A percentile compares a stretch with the other conserved stretches of the same genome.
phyloP scores from a whole-genome alignment of 2,113 vertebrate genomes.

The Corythornis vintsioides region DNA sequence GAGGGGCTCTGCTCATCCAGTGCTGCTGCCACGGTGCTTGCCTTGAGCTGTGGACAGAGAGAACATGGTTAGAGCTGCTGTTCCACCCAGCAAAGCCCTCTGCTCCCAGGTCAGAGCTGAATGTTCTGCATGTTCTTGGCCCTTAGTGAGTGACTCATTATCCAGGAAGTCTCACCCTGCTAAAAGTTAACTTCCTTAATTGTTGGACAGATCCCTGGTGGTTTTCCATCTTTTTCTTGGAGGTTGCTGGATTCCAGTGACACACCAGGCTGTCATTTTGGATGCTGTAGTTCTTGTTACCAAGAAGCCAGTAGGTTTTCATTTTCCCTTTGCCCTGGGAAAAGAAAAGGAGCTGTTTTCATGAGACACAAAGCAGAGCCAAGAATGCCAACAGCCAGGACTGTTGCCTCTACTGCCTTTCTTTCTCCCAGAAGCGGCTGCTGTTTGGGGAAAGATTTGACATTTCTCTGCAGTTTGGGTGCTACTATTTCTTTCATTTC shows the following conservation, averaged over 20 bases:
- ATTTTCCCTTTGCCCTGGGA: slow-evolving; percentile 88
- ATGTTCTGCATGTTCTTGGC: background rate
- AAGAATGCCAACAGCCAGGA: background rate
- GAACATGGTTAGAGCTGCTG: background rate
- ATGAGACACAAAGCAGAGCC: background rate
- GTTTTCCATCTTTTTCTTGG: slow-evolving; percentile 71
- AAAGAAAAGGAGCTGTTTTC: background rate
- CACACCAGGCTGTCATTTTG: slow-evolving; percentile 93
- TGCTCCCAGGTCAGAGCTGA: background rate
- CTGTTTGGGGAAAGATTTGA: background rate
- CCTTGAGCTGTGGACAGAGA: background rate
- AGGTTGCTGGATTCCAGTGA: slow-evolving; percentile 83
- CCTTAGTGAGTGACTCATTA: accelerated
- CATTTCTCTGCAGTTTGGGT: background rate
- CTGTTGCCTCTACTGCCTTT: background rate
- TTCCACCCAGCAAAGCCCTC: background rate
- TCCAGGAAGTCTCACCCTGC: background rate
- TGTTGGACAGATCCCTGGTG: slow-evolving; percentile 71
- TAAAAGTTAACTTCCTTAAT: slow-evolving; percentile 47
- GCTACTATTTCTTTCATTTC: background rate
- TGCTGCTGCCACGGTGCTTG: slow-evolving; percentile 53
- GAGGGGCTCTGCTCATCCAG: slow-evolving; percentile 60
- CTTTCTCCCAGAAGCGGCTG: background rate
- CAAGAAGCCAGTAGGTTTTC: slow-evolving; percentile 90
- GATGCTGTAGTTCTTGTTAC: slow-evolving; percentile 89